A percentile compares a stretch with the other conserved stretches of the same genome.
These are phyloP conservation scores for Solea senegalensis DNA, from an alignment of 2,113 vertebrate species.

Conservation along the genomic window DNA sequence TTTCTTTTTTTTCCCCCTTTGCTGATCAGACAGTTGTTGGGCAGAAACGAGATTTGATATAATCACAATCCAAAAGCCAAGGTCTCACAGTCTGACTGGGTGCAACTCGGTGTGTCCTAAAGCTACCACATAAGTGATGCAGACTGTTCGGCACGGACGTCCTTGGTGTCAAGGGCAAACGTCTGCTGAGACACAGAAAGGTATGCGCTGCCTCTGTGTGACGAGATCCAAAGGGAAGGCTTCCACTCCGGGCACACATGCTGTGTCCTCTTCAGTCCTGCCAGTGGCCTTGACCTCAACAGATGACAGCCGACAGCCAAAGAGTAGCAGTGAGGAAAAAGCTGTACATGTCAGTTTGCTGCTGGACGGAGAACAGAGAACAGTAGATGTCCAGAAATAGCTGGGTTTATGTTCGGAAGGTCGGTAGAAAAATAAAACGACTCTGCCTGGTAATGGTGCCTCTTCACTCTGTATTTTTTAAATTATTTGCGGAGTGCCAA, in stretches of 20 bases:
- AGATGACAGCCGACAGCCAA: conserved; percentile 48
- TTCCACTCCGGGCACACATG: conserved; percentile 44
- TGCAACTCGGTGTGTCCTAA: conserved; percentile 20
- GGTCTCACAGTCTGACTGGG: conserved; percentile 8
- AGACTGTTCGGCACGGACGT: conserved; percentile 23
- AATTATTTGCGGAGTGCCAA: neutral
- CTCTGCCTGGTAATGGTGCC: too few relatives aligned
- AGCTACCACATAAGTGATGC: conserved; percentile 24
- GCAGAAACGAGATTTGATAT: neutral
- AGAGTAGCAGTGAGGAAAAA: conserved; percentile 5
- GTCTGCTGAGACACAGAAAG: conserved; percentile 38
- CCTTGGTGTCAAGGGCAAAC: conserved; percentile 60
- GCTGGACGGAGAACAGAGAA: conserved; percentile 18
- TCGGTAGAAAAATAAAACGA: neutral
- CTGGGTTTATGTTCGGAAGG: neutral
- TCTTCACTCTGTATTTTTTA: neutral
- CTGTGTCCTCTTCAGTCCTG: conserved; percentile 50
- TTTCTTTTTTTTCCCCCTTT: neutral
- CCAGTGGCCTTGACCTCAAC: conserved; percentile 66
- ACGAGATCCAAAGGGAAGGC: conserved; percentile 61
- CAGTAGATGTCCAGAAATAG: conserved; percentile 7
- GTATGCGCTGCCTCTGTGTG: conserved; percentile 21
- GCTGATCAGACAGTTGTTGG: neutral
- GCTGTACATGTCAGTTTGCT: conserved; percentile 36
- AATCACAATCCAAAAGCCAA: conserved; percentile 3